These are phyloP conservation scores for Epinotia demarniana DNA, from an alignment of 2,888 invertebrate genomes.

Conservation along the genomic window DNA sequence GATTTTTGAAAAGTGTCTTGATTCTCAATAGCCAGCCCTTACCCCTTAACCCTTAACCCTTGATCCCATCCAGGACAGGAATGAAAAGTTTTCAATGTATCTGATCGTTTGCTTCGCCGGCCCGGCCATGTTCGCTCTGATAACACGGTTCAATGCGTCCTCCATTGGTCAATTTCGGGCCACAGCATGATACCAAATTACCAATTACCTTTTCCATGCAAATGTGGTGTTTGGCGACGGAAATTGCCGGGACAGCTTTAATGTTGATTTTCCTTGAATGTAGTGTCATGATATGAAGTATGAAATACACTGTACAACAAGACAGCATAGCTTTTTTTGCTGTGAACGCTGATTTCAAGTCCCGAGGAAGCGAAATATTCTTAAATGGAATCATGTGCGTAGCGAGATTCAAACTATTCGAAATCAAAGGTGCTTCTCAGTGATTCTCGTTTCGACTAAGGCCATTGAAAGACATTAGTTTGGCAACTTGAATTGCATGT, in stretches of 20 bases:
- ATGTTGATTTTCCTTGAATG: neutral
- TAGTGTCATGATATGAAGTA: neutral
- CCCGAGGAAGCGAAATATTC: no score
- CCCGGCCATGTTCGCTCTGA: constrained; percentile 1
- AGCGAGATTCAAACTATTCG: no score
- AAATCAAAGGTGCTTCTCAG: no score
- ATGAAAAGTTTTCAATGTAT: neutral
- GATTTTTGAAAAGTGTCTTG: no score
- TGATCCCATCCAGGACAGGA: neutral
- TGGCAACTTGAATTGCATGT: no score
- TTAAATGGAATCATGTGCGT: no score
- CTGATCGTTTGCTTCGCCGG: neutral
- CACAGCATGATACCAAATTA: constrained; percentile 12
- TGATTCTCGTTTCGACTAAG: no score
- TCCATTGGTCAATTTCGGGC: constrained; percentile 22
- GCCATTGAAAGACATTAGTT: no score
- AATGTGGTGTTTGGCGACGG: constrained; percentile 13
- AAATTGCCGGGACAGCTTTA: neutral
- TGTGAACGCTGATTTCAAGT: no score
- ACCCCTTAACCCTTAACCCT: neutral
- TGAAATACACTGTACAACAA: neutral
- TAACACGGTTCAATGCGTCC: constrained; percentile 25
- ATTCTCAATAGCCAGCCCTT: no score
- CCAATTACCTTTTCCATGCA: constrained; percentile 19
- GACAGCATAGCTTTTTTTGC: no score